Evolutionary conservation across 2,888 invertebrate species (phyloP), one percentile per base, ranked within the genome.

Genomic region (Cephus runcator): DNA sequence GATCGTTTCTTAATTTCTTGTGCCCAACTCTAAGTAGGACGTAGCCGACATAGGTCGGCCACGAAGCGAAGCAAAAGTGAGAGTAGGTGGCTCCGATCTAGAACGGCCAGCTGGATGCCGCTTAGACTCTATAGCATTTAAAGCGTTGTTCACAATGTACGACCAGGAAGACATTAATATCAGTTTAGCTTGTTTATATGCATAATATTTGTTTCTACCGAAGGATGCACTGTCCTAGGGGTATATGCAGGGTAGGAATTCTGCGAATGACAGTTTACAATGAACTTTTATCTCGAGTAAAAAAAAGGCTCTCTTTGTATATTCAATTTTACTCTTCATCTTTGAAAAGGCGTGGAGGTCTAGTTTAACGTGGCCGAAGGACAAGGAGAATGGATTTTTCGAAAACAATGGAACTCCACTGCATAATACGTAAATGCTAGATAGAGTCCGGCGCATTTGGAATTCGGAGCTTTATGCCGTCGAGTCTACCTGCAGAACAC

Each of bases 11-110:
- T 71, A 71, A 31, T 78, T 73, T 34, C 35, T 77, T 73, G 74
- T 77, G 73, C 68, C 75, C 73, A 30, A 33, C 74, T 77, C 77
- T 71, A 87, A 86, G 83, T 87, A 81, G 87, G 87, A 85, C 86
- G 83, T 82, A 85, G 23, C 82, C 85, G 83, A 82, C 87, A 85
- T 87, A 86, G 87, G 87, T 86, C 87, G 85, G 83, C 82, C 85
- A 84, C 81, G 78, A 75, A 80, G 81, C 79, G 82, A 84, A 82
- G 86, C 86, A 86, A 86, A 87, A 87, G 84, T 85, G 86, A 87
- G 86, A 86, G 87, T 86, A 84, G 80, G 81, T 80, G 75, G 79
- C 81, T 81, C 79, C 76, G 80, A 85, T 84, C 84, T 85, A 84
- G 84, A 84, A 82, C 85, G 81, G 68, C 78, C 78, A 75, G 78